phyloP scores from a whole-genome alignment of 2,797 vertebrate species.

The Helicolenus hilgendorfi region DNA sequence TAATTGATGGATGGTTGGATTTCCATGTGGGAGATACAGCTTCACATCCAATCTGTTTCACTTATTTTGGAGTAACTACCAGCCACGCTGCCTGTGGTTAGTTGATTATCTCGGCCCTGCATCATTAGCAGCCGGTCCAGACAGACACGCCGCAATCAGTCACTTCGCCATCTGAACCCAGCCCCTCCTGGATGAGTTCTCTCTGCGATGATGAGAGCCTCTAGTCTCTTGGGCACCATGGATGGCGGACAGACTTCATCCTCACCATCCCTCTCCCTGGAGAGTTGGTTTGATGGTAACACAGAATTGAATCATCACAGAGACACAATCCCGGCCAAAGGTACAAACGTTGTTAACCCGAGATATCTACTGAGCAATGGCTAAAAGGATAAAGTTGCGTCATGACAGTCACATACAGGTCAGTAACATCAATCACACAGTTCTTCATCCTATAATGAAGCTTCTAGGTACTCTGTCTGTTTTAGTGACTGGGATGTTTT shows the following conservation, averaged over 20 bases:
- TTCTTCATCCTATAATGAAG: not conserved
- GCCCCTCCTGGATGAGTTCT: slow-evolving; percentile 51
- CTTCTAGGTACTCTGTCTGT: slow-evolving; percentile 6
- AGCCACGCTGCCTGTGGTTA: slow-evolving; percentile 53
- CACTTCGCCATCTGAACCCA: slow-evolving; percentile 60
- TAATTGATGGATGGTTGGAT: slow-evolving; percentile 76
- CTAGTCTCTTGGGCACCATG: slow-evolving; percentile 51
- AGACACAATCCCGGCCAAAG: slow-evolving; percentile 66
- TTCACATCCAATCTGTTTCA: slow-evolving; percentile 74
- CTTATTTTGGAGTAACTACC: slow-evolving; percentile 69
- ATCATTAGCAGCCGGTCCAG: slow-evolving; percentile 74
- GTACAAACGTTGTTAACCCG: slow-evolving; percentile 62
- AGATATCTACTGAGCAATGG: slow-evolving; percentile 30
- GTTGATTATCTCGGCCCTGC: slow-evolving; percentile 75
- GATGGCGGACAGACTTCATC: slow-evolving; percentile 58
- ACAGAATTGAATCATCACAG: slow-evolving; percentile 78
- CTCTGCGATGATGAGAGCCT: slow-evolving; percentile 51
- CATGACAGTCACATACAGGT: slow-evolving; percentile 45
- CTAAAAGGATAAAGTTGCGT: slow-evolving; percentile 37
- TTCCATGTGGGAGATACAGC: slow-evolving; percentile 58
- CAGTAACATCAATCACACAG: slow-evolving; percentile 21
- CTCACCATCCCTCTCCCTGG: slow-evolving; percentile 57
- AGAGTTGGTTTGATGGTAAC: slow-evolving; percentile 68
- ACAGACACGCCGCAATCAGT: slow-evolving; percentile 71
- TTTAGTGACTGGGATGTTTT: not conserved